Base-by-base conservation (phyloP, 2,888 invertebrate species). In the Lasioglossum marginatum region DNA sequence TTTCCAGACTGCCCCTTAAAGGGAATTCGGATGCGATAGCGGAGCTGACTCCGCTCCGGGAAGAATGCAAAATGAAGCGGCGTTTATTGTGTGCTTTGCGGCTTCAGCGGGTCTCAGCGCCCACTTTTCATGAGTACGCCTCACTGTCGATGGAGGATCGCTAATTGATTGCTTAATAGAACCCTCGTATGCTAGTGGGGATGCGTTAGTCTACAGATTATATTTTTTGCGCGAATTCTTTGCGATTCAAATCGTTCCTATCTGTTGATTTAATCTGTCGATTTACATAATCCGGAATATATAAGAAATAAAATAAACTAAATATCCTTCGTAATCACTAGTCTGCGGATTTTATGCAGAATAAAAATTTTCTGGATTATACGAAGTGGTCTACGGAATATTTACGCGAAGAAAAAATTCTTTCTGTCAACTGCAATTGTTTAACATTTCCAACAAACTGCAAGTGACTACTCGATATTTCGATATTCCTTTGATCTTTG, bases 111-210 rank as follows among this genome's bases (percentile, higher is more conserved):
- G 27, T 37, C 23, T 31, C 68, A 27, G 37, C 27, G 70, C 19
- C 12, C 57, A 31, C 34, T 52, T 76, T 80, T 23, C 34, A 31
- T 14, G 48, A 73, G 73, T 57, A n/a, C 37, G 37, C 16, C 19
- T 48, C 37, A 71, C 43, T 45, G 31, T 45, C 40, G 31, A 31
- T 19, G 40, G 23, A 57, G 45, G 43, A 37, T 45, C 27, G 72
- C 40, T 73, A 79, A 80, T 79, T 79, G 43, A 71, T 76, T 52
- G 60, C 37, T 75, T 27, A 40, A 81, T 34, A 34, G 52, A 6
- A 23, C 66, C 31, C 66, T 45, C 31, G 31, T 31, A 34, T 31
- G 27, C 27, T 14, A 27, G 60, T 10, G 27, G 16, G 12, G 31
- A 31, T 31, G 31, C 16, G 57, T 57, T n/a, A 12, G 57, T 57